Evolutionary conservation across 2,797 vertebrate species (phyloP).

Genomic region (Sarcoramphus papa): DNA sequence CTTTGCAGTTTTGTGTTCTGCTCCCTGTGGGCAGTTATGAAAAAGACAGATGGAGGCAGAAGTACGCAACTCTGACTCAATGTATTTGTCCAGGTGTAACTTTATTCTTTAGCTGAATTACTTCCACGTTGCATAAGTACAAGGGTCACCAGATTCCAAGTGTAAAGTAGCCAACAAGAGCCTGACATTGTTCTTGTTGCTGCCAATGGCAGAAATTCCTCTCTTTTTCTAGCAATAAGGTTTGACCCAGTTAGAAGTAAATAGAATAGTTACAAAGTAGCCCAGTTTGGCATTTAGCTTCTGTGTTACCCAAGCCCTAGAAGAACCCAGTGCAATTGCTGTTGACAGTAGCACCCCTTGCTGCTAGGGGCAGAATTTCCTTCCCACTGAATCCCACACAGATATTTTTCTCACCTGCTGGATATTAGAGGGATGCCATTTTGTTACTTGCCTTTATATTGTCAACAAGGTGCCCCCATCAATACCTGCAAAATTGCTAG

Average conservation of each 20-base stretch:
- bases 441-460: neutral
- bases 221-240: neutral
- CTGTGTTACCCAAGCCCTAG: rapidly evolving
- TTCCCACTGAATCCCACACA: neutral
- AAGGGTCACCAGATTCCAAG: neutral
- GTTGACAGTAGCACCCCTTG: neutral
- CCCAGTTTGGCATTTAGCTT: neutral
- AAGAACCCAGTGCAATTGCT: neutral
- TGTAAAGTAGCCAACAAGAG: neutral
- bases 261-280: neutral
- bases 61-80: neutral
- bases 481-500: neutral
- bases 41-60: neutral
- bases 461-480: neutral
- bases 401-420: neutral
- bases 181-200: neutral
- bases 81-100: neutral
- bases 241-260: neutral
- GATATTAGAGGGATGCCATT: neutral
- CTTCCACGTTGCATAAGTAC: neutral
- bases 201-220: neutral
- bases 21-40: neutral
- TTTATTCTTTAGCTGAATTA: neutral
- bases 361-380: neutral
- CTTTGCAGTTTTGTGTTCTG: neutral